Evolutionary conservation across 2,797 vertebrate genomes (phyloP).

Genomic region (Microchirus variegatus): DNA sequence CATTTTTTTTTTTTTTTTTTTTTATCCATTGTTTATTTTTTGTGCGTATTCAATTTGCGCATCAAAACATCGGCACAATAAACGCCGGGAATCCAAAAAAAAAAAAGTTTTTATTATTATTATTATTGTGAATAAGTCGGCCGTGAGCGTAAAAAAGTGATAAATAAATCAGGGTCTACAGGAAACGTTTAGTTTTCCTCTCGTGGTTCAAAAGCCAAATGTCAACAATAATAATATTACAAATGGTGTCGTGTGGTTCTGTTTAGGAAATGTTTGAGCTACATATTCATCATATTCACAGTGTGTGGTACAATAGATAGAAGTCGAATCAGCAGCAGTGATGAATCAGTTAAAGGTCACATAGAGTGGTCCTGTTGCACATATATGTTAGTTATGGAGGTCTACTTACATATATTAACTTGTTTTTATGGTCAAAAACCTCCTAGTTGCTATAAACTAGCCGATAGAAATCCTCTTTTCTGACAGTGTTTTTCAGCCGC

Average conservation of each 20-base stretch:
- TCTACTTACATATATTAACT: too few relatives aligned
- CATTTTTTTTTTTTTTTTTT: not conserved
- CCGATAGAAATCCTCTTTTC: too few relatives aligned
- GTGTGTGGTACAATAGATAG: too few relatives aligned
- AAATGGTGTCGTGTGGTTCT: not conserved
- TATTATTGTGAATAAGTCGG: too few relatives aligned
- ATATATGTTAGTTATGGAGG: too few relatives aligned
- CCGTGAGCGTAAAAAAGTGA: not conserved
- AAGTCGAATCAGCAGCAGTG: constrained; percentile 15
- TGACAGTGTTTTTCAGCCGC: too few relatives aligned
- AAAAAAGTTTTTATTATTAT: not conserved
- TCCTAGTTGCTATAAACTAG: too few relatives aligned
- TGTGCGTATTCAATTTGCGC: not conserved
- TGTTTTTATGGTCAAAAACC: too few relatives aligned
- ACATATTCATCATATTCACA: too few relatives aligned
- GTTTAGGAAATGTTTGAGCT: not conserved
- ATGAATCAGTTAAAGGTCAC: too few relatives aligned
- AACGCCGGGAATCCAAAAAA: not conserved
- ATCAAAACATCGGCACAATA: not conserved
- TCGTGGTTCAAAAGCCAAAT: not conserved
- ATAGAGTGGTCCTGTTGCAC: too few relatives aligned
- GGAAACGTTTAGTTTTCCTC: not conserved
- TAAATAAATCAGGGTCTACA: not conserved
- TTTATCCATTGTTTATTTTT: not conserved
- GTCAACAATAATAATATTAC: not conserved